phyloP scores from a whole-genome alignment of 2,888 invertebrate genomes.

The Blera fallax region DNA sequence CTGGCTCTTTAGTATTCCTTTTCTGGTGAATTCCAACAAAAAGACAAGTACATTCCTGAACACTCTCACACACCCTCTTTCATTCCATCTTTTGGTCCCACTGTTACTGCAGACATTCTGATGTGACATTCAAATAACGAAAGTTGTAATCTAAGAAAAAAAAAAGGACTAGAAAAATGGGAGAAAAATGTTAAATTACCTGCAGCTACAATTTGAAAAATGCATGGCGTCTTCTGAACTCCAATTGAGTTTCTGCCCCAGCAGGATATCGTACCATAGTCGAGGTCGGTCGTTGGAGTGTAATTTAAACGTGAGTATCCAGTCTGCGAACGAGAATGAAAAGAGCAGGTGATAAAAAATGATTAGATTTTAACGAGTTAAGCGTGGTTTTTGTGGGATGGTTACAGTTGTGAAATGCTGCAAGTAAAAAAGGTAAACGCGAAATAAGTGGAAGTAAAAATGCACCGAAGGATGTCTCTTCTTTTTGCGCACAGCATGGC shows the following conservation, averaged over 20 bases:
- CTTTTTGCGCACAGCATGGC: neutral
- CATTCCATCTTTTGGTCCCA: neutral
- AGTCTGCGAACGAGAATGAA: constrained; percentile 76
- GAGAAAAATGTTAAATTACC: constrained; percentile 83
- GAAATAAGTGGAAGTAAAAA: neutral
- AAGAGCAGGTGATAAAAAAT: constrained; percentile 62
- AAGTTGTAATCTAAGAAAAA: constrained; percentile 39
- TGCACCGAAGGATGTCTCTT: neutral
- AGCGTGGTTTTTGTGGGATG: constrained; percentile 24
- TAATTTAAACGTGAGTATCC: constrained; percentile 87
- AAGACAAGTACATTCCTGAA: neutral
- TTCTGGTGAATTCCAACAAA: constrained; percentile 3
- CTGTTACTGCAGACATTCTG: constrained; percentile 32
- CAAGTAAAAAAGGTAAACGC: neutral
- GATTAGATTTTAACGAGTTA: constrained; percentile 68
- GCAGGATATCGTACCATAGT: constrained; percentile 94
- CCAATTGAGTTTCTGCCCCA: constrained; percentile 93
- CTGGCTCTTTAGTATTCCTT: neutral
- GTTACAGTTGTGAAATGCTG: constrained; percentile 2
- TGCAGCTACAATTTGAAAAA: constrained; percentile 93
- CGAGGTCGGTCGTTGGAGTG: constrained; percentile 92
- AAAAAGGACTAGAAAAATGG: neutral
- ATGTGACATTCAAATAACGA: constrained; percentile 57
- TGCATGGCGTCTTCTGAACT: constrained; percentile 91
- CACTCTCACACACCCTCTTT: neutral